Conservation (phyloP, 2,113 vertebrate species). For the Paratilapia polleni region DNA sequence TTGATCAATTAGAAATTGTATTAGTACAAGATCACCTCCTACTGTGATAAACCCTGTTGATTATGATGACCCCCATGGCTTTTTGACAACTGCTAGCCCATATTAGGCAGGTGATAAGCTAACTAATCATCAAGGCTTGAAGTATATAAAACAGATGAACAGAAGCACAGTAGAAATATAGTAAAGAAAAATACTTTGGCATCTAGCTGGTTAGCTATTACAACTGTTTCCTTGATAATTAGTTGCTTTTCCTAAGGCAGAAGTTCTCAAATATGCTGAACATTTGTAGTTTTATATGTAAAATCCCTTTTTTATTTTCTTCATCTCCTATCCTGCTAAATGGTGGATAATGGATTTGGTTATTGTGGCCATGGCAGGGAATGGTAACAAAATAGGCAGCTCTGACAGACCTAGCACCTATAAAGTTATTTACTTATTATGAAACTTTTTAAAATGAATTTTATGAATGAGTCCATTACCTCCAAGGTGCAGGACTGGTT, state of each 20-base stretch:
- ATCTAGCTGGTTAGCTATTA: neutral
- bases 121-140: neutral
- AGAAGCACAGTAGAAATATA: neutral
- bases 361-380: neutral
- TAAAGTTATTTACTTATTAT: too few species aligned
- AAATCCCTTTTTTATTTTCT: too few species aligned
- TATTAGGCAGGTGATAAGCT: neutral
- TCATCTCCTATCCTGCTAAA: too few species aligned
- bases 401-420: neutral
- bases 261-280: neutral
- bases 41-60: too few species aligned
- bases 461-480: too few species aligned
- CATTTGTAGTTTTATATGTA: too few species aligned
- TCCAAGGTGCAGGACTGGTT: too few species aligned
- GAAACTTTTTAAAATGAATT: too few species aligned
- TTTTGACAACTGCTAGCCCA: neutral
- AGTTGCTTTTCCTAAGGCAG: neutral
- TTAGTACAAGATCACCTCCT: too few species aligned
- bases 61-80: neutral
- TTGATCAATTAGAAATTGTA: too few species aligned
- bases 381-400: neutral
- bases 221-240: neutral
- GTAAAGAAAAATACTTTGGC: neutral
- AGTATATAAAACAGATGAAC: neutral
- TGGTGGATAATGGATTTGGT: too few species aligned